These are phyloP conservation scores for Chirona hameri DNA, from an alignment of 2,888 invertebrate genomes.

Conservation along the genomic window DNA sequence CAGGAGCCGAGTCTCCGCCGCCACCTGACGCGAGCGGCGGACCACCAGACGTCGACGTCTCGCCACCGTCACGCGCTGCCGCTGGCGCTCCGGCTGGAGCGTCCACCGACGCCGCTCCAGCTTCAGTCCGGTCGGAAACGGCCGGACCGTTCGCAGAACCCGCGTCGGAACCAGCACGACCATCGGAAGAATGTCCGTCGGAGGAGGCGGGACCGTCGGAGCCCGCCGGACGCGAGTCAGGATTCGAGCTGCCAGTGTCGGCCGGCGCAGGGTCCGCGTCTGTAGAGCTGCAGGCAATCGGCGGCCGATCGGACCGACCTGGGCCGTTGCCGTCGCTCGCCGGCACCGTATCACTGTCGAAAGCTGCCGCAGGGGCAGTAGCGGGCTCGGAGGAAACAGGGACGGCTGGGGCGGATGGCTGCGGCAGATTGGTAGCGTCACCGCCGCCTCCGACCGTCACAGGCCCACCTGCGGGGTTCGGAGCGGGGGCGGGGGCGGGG, in stretches of 20 bases:
- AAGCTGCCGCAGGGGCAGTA: neutral
- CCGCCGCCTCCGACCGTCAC: too few relatives aligned
- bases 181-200: neutral
- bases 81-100: neutral
- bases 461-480: neutral
- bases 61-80: neutral
- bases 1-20: too few relatives aligned
- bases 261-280: neutral
- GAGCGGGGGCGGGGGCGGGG: neutral
- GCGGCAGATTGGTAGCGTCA: too few relatives aligned
- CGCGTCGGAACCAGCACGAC: neutral
- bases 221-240: neutral
- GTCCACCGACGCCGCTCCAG: too few relatives aligned
- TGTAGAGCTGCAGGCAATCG: neutral
- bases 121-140: too few relatives aligned
- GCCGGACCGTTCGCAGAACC: too few relatives aligned
- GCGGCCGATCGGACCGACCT: neutral
- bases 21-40: too few relatives aligned
- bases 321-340: neutral
- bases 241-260: neutral
- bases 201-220: neutral
- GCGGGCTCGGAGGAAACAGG: neutral
- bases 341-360: neutral
- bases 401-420: neutral
- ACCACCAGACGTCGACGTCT: too few relatives aligned